phyloP scores from a whole-genome alignment of 2,113 vertebrate species.

The Hiodon tergisus region DNA sequence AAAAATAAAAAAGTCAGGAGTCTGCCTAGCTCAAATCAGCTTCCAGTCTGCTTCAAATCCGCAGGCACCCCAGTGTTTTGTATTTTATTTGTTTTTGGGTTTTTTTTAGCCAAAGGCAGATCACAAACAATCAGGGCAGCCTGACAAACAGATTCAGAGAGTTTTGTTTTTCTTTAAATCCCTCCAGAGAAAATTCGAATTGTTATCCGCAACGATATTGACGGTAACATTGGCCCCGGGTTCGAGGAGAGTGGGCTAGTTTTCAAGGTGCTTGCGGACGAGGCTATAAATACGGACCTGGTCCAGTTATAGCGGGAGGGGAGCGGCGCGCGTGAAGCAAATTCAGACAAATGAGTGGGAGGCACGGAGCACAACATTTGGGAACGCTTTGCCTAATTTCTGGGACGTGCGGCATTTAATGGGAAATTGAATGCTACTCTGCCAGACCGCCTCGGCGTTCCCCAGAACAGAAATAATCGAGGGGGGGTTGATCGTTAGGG shows the following conservation, averaged over 20 bases:
- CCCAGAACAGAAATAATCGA: slow-evolving; percentile 54
- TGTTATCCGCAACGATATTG: neutral
- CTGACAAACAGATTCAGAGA: too few species aligned
- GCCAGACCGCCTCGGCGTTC: slow-evolving; percentile 35
- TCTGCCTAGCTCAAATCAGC: too few species aligned
- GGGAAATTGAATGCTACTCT: slow-evolving; percentile 48
- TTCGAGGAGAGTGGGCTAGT: slow-evolving; percentile 33
- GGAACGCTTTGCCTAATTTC: slow-evolving; percentile 71
- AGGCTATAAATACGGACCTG: slow-evolving; percentile 55
- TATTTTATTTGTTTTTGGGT: neutral
- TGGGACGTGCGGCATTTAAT: slow-evolving; percentile 64
- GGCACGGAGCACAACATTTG: slow-evolving; percentile 58
- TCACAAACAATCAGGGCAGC: neutral
- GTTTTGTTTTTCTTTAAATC: neutral
- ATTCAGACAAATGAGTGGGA: slow-evolving; percentile 61
- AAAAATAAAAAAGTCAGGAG: too few species aligned
- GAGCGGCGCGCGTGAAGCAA: slow-evolving; percentile 52
- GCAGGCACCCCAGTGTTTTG: too few species aligned
- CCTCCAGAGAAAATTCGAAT: neutral
- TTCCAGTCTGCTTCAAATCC: too few species aligned
- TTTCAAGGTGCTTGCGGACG: slow-evolving; percentile 53
- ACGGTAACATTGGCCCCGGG: slow-evolving; percentile 16
- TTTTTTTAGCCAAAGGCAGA: neutral
- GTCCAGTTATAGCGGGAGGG: slow-evolving; percentile 58
- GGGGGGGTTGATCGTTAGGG: slow-evolving; percentile 21